Percentiles rank a stretch among this genome's conserved stretches.
Evolutionary conservation across 1,140 invertebrate species (phyloP).

Genomic region (Contarinia nasturtii): DNA sequence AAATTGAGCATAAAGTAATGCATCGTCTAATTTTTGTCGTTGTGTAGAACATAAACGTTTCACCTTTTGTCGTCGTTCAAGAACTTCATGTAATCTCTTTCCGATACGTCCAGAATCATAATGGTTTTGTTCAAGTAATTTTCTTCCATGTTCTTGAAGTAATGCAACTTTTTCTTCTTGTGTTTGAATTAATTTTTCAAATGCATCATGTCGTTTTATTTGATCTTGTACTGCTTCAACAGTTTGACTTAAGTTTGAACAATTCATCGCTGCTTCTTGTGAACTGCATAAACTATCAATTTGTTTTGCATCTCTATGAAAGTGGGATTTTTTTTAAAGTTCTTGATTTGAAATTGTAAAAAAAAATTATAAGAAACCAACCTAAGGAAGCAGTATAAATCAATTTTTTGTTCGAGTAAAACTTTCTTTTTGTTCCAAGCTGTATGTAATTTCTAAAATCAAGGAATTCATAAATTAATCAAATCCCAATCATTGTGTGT

Average conservation of each 20-base stretch:
- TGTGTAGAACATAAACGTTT: slow-evolving; percentile 41
- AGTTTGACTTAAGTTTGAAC: slow-evolving; percentile 34
- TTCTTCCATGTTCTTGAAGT: slow-evolving; percentile 69
- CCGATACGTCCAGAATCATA: slow-evolving; percentile 80
- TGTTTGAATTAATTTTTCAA: slow-evolving; percentile 65
- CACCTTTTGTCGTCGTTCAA: slow-evolving; percentile 47
- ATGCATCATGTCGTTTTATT: slow-evolving; percentile 81
- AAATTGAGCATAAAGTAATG: slow-evolving; percentile 74
- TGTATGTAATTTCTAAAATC: slow-evolving; percentile 47
- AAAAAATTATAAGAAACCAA: too few relatives aligned
- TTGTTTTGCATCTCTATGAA: slow-evolving; percentile 89
- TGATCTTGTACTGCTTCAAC: slow-evolving; percentile 74
- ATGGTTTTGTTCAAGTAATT: slow-evolving; percentile 80
- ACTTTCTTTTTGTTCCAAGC: slow-evolving; percentile 82
- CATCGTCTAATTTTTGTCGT: slow-evolving; percentile 51
- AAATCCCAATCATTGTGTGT: too few relatives aligned
- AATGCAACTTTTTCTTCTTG: slow-evolving; percentile 70
- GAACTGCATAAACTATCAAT: slow-evolving; percentile 72
- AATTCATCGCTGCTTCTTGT: slow-evolving; percentile 59
- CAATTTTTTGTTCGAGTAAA: slow-evolving; percentile 82
- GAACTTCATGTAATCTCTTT: slow-evolving; percentile 45
- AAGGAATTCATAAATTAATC: too few relatives aligned
- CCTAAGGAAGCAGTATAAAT: slow-evolving; percentile 84
- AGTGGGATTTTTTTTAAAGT: too few relatives aligned
- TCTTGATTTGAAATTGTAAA: too few relatives aligned